A percentile compares a stretch with the other conserved stretches of the same genome.
Conservation (phyloP, 53 echinoderm and acorn worm genomes). For the Paracentrotus lividus region DNA sequence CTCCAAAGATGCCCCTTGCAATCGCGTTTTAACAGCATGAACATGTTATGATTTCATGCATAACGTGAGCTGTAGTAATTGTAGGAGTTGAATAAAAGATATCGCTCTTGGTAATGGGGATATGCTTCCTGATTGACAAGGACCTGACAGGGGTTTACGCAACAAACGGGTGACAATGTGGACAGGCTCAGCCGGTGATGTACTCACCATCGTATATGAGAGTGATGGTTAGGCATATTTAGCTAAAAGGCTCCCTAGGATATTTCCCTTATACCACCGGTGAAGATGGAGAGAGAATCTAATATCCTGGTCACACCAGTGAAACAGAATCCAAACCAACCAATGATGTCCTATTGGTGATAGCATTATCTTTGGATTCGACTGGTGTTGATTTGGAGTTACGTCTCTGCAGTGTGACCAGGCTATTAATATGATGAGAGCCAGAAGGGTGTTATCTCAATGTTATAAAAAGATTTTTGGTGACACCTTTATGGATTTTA, state of each 20-base stretch:
- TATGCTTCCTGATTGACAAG: background rate
- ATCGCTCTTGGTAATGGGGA: background rate
- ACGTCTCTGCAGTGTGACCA: too few relatives aligned
- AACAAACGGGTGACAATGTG: background rate
- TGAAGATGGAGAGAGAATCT: background rate
- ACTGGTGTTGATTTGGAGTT: too few relatives aligned
- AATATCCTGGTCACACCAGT: too few relatives aligned
- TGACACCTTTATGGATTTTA: too few relatives aligned
- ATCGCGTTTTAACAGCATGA: background rate
- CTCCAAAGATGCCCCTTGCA: background rate
- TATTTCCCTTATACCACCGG: slow-evolving; percentile 41
- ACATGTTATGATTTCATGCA: background rate
- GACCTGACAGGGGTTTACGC: background rate
- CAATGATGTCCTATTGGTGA: too few relatives aligned
- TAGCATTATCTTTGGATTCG: too few relatives aligned
- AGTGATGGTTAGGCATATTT: slow-evolving; percentile 12
- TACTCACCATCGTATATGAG: background rate
- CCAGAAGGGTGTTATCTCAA: too few relatives aligned
- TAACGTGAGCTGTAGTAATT: background rate
- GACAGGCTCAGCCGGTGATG: background rate
- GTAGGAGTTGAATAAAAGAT: background rate
- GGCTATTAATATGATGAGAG: too few relatives aligned
- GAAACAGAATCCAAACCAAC: too few relatives aligned
- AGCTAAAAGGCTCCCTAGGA: slow-evolving; percentile 46
- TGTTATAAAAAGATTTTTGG: too few relatives aligned